These are phyloP conservation scores for Leptosomus discolor DNA, from an alignment of 2,113 vertebrate genomes.

Conservation along the genomic window DNA sequence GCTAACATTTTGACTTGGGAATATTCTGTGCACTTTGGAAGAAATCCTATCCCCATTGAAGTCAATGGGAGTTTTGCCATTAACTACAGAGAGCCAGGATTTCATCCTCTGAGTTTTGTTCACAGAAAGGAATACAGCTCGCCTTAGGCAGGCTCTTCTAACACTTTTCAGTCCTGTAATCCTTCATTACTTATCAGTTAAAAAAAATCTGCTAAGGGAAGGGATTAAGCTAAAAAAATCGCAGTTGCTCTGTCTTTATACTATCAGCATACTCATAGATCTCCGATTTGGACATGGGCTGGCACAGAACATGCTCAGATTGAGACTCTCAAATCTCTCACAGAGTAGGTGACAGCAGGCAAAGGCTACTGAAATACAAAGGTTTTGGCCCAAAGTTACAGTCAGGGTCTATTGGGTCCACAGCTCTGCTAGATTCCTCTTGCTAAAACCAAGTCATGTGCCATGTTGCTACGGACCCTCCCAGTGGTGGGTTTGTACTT, in stretches of 20 bases:
- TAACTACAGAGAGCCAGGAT: not conserved
- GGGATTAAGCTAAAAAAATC: not conserved
- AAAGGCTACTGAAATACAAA: not conserved
- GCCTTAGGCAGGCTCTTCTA: not conserved
- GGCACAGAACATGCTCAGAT: not conserved
- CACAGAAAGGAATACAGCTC: not conserved
- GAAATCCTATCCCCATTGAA: slow-evolving; percentile 56
- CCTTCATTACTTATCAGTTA: not conserved
- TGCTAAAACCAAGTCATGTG: not conserved
- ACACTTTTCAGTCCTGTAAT: not conserved
- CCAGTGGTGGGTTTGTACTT: not conserved
- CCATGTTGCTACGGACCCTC: not conserved
- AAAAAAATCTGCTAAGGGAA: not conserved
- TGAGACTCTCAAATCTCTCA: not conserved
- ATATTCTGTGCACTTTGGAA: slow-evolving; percentile 44
- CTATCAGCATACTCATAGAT: not conserved
- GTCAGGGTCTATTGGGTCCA: not conserved
- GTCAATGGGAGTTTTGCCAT: slow-evolving; percentile 54
- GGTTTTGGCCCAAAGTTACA: not conserved
- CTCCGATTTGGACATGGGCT: not conserved
- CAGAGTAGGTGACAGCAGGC: not conserved
- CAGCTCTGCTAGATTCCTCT: not conserved
- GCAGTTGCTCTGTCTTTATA: not conserved
- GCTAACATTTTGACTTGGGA: slow-evolving; percentile 43
- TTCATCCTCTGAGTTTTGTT: slow-evolving; percentile 2